These are phyloP conservation scores for Gnathonemus longibarbis DNA, from an alignment of 2,113 vertebrate genomes.

Conservation along the genomic window DNA sequence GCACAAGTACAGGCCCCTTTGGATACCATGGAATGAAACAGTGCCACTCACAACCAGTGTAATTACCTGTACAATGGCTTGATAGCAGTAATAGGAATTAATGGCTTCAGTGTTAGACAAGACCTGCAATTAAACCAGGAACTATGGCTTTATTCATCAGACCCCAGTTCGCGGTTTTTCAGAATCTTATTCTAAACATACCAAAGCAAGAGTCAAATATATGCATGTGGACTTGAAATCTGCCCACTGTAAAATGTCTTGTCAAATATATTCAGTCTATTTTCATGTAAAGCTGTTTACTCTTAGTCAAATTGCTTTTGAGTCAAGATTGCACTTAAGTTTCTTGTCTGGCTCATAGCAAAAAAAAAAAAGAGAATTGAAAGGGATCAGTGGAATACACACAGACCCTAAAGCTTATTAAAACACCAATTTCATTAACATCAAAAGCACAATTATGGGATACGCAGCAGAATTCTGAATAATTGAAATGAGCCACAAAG, in stretches of 20 bases:
- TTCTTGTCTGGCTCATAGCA: conserved; percentile 22
- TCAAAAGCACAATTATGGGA: conserved; percentile 59
- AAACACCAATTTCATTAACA: conserved; percentile 51
- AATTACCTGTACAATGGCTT: not conserved
- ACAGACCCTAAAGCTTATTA: conserved; percentile 40
- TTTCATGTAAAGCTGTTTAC: not conserved
- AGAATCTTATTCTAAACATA: not conserved
- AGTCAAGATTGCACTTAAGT: conserved; percentile 30
- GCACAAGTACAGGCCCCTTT: not conserved
- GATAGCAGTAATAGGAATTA: not conserved
- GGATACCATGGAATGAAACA: not conserved
- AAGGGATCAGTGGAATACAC: conserved; percentile 40
- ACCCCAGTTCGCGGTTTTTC: not conserved
- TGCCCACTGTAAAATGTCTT: not conserved
- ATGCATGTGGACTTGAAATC: not conserved
- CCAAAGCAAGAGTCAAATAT: not conserved
- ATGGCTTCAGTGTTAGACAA: not conserved
- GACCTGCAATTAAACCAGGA: not conserved
- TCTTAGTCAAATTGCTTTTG: not conserved
- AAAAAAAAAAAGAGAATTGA: conserved; percentile 6
- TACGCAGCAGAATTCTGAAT: conserved; percentile 48
- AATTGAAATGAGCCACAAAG: conserved; percentile 50
- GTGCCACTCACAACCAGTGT: not conserved
- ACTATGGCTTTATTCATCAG: not conserved
- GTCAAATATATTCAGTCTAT: not conserved